phyloP scores from a whole-genome alignment of 1,140 invertebrate genomes.

The Drosophila lowei region DNA sequence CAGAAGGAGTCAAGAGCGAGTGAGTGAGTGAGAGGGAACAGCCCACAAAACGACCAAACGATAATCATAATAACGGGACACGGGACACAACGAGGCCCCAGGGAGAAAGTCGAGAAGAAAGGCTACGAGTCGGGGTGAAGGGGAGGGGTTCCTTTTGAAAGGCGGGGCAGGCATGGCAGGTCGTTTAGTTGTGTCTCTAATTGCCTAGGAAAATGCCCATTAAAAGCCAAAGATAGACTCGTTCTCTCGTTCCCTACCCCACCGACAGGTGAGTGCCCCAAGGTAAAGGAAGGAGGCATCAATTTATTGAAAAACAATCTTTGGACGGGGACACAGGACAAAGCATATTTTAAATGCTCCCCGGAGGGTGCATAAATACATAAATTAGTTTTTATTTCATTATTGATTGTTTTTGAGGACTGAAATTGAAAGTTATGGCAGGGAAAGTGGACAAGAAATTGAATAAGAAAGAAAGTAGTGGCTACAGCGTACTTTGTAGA shows the following conservation, averaged over 20 bases:
- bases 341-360: constrained; percentile 7
- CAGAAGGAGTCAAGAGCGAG: constrained; percentile 10
- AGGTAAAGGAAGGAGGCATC: constrained; percentile 13
- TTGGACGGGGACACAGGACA: background rate
- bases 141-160: constrained; percentile 5
- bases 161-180: constrained; percentile 4
- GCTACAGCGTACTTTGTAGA: too few relatives aligned
- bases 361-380: background rate
- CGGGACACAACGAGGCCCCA: constrained; percentile 60
- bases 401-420: background rate
- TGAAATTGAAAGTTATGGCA: background rate
- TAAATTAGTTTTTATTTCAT: background rate
- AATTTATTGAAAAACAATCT: constrained; percentile 74
- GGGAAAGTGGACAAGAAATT: too few relatives aligned
- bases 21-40: constrained; percentile 15
- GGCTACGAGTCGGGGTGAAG: background rate
- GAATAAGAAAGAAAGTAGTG: too few relatives aligned
- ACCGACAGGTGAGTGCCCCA: constrained; percentile 36
- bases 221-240: constrained; percentile 23
- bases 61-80: constrained; percentile 77
- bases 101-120: constrained; percentile 42
- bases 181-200: constrained; percentile 60
- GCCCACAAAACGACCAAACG: constrained; percentile 69
- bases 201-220: constrained; percentile 54
- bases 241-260: background rate